Conservation (phyloP, 1,140 invertebrate genomes). For the Leptinotarsa undecemlineata region DNA sequence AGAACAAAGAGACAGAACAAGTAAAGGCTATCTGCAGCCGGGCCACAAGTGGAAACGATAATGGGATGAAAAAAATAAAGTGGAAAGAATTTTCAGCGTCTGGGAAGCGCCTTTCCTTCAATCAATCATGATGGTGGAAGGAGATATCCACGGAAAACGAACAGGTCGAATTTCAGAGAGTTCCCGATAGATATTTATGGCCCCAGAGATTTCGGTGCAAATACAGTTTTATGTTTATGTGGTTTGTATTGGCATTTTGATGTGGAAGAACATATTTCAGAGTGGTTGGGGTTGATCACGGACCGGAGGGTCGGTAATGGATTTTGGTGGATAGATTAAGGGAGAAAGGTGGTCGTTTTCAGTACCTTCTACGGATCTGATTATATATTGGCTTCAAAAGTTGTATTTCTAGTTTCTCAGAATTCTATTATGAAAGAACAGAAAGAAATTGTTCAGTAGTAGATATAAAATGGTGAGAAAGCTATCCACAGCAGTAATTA, state of each 20-base stretch:
- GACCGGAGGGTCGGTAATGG: background rate
- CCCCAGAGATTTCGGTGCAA: constrained; percentile 5
- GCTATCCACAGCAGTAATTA: no score
- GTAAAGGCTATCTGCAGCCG: background rate
- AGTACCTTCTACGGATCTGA: no score
- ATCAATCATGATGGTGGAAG: constrained; percentile 19
- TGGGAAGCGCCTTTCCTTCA: constrained; percentile 10
- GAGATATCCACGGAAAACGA: constrained; percentile 14
- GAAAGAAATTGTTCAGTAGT: no score
- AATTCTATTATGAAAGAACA: no score
- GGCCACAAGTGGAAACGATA: background rate
- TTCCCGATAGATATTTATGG: constrained; percentile 22
- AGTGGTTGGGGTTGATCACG: background rate
- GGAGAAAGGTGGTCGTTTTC: no score
- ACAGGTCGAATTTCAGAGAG: constrained; percentile 20
- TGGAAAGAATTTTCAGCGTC: constrained; percentile 9
- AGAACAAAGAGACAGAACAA: background rate
- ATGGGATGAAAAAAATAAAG: constrained; percentile 19
- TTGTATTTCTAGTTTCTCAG: no score
- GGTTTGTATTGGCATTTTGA: constrained; percentile 3
- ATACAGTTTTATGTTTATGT: constrained; percentile 9
- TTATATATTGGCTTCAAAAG: no score
- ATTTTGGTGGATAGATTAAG: background rate
- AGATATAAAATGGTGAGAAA: no score
- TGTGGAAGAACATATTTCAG: background rate